Evolutionary conservation across 2,113 vertebrate genomes (phyloP).

Genomic region (Cavia aperea): DNA sequence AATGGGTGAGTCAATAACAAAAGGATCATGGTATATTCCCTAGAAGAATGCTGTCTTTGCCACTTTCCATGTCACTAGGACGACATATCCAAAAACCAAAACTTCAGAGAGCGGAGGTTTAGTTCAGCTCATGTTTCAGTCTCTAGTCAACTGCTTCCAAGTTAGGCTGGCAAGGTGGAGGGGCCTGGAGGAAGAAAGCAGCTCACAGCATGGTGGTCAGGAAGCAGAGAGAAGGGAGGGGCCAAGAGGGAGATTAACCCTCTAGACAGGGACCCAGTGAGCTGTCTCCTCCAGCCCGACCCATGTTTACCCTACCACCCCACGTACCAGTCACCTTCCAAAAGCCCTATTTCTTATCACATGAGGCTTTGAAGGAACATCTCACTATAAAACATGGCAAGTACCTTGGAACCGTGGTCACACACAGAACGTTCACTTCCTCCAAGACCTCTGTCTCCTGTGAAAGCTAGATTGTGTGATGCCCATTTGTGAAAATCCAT

Average conservation of each 20-base stretch:
- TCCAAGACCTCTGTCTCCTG: conserved; percentile 69
- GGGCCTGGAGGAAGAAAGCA: background rate
- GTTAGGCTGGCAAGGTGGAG: background rate
- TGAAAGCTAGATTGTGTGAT: conserved; percentile 64
- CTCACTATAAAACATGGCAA: background rate
- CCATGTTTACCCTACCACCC: background rate
- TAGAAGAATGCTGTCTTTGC: conserved; percentile 45
- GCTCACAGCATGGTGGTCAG: background rate
- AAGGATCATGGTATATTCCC: conserved; percentile 66
- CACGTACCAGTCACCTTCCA: background rate
- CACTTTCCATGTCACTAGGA: background rate
- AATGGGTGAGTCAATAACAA: conserved; percentile 69
- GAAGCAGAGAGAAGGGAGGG: background rate
- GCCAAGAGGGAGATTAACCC: background rate
- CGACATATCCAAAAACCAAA: background rate
- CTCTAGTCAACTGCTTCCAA: background rate
- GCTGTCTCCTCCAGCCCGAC: background rate
- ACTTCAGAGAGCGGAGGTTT: background rate
- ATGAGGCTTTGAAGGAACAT: background rate
- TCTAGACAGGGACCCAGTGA: background rate
- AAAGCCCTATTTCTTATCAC: background rate
- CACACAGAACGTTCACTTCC: conserved; percentile 74
- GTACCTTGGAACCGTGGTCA: conserved; percentile 52
- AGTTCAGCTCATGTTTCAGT: background rate
- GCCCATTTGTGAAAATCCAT: conserved; percentile 60